phyloP scores from a whole-genome alignment of 2,888 invertebrate genomes.

The Tiliacea citrago region DNA sequence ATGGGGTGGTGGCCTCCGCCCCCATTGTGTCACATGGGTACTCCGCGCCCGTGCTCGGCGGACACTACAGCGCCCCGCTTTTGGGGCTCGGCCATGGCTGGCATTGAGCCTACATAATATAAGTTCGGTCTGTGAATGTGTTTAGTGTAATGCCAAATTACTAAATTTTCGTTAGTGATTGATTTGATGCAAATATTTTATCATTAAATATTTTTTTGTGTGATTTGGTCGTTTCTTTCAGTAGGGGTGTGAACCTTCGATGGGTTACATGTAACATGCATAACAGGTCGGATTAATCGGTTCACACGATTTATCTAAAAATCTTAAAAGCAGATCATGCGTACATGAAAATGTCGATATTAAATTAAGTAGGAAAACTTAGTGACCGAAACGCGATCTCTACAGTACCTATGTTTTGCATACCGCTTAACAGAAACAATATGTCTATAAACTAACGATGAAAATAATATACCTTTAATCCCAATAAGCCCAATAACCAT shows the following conservation, averaged over 20 bases:
- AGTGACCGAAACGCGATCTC: background rate
- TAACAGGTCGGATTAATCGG: background rate
- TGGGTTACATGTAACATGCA: background rate
- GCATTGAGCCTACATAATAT: conserved; percentile 70
- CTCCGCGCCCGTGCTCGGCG: conserved; percentile 60
- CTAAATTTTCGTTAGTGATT: conserved; percentile 57
- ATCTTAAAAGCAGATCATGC: background rate
- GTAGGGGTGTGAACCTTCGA: background rate
- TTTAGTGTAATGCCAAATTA: conserved; percentile 79
- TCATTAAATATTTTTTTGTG: conserved; percentile 37
- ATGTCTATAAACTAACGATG: too few species aligned
- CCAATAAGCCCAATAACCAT: background rate
- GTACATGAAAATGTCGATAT: background rate
- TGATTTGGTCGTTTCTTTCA: conserved; percentile 27
- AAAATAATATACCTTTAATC: background rate
- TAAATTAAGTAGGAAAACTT: background rate
- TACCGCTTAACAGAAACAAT: background rate
- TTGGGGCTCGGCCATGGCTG: conserved; percentile 80
- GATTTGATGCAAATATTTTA: conserved; percentile 37
- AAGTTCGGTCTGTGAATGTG: conserved; percentile 42
- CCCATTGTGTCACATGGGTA: conserved; percentile 68
- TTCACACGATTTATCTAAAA: background rate
- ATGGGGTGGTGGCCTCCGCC: conserved; percentile 64
- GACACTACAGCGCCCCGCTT: conserved; percentile 68
- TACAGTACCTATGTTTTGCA: too few species aligned